Evolutionary conservation across 2,113 vertebrate genomes (phyloP).

Genomic region (Halcyon senegalensis): DNA sequence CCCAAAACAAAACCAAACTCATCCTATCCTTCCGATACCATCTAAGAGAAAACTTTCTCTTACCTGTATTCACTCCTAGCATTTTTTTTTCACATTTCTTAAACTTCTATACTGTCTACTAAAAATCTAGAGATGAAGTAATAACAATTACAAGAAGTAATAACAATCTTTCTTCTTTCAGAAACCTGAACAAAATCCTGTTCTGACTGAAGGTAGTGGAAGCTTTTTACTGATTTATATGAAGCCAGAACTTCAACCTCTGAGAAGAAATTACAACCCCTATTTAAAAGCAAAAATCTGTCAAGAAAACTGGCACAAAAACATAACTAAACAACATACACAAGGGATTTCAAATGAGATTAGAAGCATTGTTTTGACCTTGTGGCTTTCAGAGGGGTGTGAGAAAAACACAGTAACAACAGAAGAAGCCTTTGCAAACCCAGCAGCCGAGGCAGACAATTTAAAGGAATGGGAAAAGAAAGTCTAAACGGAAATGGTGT

Average conservation of each 20-base stretch:
- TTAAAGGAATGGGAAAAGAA: constrained; percentile 18
- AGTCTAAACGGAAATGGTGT: constrained; percentile 34
- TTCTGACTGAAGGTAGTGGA: not conserved
- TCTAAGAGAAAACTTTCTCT: not conserved
- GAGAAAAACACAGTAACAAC: constrained; percentile 1
- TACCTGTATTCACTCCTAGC: not conserved
- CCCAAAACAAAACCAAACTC: not conserved
- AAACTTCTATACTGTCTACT: not conserved
- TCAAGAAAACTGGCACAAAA: constrained; percentile 29
- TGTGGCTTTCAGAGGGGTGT: constrained; percentile 34
- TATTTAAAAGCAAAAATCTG: constrained; percentile 9
- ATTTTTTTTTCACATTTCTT: not conserved
- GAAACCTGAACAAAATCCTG: not conserved
- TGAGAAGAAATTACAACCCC: constrained; percentile 13
- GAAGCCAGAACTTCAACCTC: not conserved
- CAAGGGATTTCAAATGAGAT: constrained; percentile 53
- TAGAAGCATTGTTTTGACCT: constrained; percentile 44
- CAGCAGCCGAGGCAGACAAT: not conserved
- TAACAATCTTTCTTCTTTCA: not conserved
- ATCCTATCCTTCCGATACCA: not conserved
- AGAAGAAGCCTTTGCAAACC: constrained; percentile 19
- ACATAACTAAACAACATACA: constrained; percentile 31
- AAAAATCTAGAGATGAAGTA: not conserved
- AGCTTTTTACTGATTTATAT: not conserved
- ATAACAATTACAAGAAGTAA: not conserved